Conservation (phyloP, 2,888 invertebrate species). For the Phorcus lineatus region DNA sequence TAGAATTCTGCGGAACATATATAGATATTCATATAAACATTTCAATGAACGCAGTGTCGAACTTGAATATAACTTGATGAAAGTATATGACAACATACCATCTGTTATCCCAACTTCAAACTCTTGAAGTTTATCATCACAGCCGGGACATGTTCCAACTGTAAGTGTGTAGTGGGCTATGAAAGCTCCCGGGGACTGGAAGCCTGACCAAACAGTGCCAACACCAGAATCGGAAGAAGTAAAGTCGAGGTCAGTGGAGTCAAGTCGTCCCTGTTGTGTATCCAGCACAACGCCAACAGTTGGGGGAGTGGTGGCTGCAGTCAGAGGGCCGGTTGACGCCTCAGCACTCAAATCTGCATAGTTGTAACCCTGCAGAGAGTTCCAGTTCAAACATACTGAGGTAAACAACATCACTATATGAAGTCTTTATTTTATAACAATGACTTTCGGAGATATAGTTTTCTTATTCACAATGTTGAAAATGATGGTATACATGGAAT, state of each 20-base stretch:
- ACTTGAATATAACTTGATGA: background rate
- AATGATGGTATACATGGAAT: no score
- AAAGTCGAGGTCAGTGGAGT: conserved; percentile 38
- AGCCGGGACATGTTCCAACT: conserved; percentile 45
- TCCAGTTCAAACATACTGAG: background rate
- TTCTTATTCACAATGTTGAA: no score
- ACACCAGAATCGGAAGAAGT: conserved; percentile 35
- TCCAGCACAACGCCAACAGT: conserved; percentile 25
- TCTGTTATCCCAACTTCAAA: background rate
- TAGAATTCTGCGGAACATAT: conserved; percentile 25
- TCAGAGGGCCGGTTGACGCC: conserved; percentile 17
- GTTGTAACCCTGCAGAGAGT: conserved; percentile 23
- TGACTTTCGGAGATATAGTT: no score
- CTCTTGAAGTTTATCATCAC: conserved; percentile 37
- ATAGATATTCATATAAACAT: no score
- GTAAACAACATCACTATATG: no score
- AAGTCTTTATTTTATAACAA: no score
- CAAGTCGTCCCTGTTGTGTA: background rate
- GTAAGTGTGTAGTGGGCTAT: conserved; percentile 44
- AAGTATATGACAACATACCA: background rate
- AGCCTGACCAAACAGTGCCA: conserved; percentile 45
- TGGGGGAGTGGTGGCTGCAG: conserved; percentile 26
- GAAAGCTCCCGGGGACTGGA: conserved; percentile 41
- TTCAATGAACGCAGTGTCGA: background rate
- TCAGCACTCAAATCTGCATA: background rate